These are phyloP conservation scores for Megalurothrips usitatus DNA, from an alignment of 2,888 invertebrate genomes.

Conservation along the genomic window DNA sequence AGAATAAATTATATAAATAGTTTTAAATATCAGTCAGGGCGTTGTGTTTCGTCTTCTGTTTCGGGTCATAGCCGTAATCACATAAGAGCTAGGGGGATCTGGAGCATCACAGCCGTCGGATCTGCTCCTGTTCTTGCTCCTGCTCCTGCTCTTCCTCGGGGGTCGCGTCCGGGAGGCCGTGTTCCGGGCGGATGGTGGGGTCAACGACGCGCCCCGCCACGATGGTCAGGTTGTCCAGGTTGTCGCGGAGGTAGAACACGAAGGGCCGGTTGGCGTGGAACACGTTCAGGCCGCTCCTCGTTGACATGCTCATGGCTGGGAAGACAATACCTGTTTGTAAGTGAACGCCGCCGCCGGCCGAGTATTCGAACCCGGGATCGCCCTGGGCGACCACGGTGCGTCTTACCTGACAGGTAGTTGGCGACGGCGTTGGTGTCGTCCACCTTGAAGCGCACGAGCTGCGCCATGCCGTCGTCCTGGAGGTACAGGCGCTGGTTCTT, in stretches of 20 bases:
- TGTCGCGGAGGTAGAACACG: slow-evolving; percentile 40
- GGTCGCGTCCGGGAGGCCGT: not conserved
- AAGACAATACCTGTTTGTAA: slow-evolving; percentile 27
- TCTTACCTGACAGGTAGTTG: slow-evolving; percentile 50
- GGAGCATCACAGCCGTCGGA: not conserved
- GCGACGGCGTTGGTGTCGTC: slow-evolving; percentile 54
- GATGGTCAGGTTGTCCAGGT: slow-evolving; percentile 38
- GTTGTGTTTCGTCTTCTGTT: not conserved
- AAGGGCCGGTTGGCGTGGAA: slow-evolving; percentile 42
- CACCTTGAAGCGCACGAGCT: slow-evolving; percentile 59
- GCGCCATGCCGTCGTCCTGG: slow-evolving; percentile 55
- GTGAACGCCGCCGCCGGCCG: not conserved
- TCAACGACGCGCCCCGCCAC: slow-evolving; percentile 40
- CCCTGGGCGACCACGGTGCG: not conserved
- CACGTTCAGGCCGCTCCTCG: slow-evolving; percentile 36
- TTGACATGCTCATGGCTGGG: slow-evolving; percentile 37
- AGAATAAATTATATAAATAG: not conserved
- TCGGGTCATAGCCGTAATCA: not conserved
- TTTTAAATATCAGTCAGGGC: not conserved
- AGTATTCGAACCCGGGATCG: not conserved
- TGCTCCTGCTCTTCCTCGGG: not conserved
- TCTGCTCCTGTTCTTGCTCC: not conserved
- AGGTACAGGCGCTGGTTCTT: slow-evolving; percentile 59
- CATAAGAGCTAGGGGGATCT: not conserved
- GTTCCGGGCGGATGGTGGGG: slow-evolving; percentile 34